phyloP scores from a whole-genome alignment of 2,113 vertebrate genomes.

The Muntiacus reevesi region DNA sequence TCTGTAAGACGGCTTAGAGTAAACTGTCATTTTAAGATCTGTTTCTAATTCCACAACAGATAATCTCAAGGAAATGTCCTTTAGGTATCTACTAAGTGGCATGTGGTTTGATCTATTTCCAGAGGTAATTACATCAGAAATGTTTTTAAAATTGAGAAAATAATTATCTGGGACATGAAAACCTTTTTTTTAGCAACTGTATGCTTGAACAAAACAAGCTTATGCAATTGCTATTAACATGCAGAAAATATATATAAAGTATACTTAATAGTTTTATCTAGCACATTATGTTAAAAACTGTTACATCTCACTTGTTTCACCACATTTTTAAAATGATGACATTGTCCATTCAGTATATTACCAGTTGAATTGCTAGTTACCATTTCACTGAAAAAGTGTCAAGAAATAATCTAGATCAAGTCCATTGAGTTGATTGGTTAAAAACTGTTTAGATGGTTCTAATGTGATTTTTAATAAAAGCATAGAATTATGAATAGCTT shows the following conservation, averaged over 20 bases:
- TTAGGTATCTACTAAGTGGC: background rate
- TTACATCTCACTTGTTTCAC: background rate
- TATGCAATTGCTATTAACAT: background rate
- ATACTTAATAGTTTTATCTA: background rate
- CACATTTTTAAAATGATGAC: background rate
- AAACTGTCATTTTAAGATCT: constrained; percentile 34
- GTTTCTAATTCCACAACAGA: background rate
- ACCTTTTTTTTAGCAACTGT: background rate
- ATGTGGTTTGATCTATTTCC: constrained; percentile 45
- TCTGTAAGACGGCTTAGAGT: constrained; percentile 14
- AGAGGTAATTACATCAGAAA: constrained; percentile 59
- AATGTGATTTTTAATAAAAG: background rate
- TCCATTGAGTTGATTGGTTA: background rate
- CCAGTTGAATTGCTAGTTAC: background rate
- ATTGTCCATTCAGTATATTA: background rate
- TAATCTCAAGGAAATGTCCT: background rate
- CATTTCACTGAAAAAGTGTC: background rate
- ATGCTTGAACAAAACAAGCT: background rate
- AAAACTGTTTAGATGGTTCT: background rate
- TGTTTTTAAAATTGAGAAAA: constrained; percentile 21
- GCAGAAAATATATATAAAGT: background rate
- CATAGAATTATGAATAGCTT: background rate
- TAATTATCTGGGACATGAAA: background rate
- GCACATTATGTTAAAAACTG: background rate
- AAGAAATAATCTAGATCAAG: background rate